Conservation (phyloP, 53 echinoderm and acorn worm genomes). For the Holothuria leucospilota region DNA sequence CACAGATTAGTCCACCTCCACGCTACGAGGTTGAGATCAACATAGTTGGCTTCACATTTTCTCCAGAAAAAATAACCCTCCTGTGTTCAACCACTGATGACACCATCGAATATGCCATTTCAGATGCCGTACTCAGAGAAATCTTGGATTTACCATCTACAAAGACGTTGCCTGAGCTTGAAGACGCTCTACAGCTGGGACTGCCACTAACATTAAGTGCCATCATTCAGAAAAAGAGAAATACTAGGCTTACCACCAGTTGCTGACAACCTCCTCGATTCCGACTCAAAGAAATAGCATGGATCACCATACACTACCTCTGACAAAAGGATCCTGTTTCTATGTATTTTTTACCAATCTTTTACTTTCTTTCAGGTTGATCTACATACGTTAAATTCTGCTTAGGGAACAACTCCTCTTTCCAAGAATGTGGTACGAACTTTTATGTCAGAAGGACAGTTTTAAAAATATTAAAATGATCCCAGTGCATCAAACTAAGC, state of each 20-base stretch:
- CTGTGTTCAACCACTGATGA: not conserved
- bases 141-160: not conserved
- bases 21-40: not conserved
- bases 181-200: not conserved
- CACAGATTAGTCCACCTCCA: constrained; percentile 11
- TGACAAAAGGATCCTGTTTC: not conserved
- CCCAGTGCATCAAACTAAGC: too few species aligned
- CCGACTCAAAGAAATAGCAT: constrained; percentile 13
- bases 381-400: too few species aligned
- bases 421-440: too few species aligned
- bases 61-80: not conserved
- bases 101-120: not conserved
- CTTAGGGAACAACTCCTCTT: too few species aligned
- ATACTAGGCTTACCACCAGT: constrained; percentile 11
- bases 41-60: not conserved
- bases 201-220: not conserved
- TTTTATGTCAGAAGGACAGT: too few species aligned
- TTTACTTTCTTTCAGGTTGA: not conserved
- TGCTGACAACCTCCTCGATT: constrained; percentile 10
- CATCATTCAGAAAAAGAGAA: not conserved
- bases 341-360: not conserved
- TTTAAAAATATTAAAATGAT: too few species aligned
- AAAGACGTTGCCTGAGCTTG: not conserved
- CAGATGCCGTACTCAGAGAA: not conserved
- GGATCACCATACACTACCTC: not conserved